phyloP scores from a whole-genome alignment of 2,113 vertebrate genomes.

The Oenanthe oenanthe region DNA sequence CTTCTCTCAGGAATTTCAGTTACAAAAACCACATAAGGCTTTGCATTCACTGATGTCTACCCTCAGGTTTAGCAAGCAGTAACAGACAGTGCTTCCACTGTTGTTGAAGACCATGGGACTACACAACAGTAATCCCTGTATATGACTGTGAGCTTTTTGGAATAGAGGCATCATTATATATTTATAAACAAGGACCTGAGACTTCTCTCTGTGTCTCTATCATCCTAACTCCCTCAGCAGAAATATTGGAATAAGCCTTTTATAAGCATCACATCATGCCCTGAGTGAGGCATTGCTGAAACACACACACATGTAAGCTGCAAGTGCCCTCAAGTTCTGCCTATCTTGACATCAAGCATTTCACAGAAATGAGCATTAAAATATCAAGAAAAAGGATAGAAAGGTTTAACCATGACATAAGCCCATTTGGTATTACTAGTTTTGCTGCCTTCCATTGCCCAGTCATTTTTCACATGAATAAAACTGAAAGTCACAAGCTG shows the following conservation, averaged over 20 bases:
- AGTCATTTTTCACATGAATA: not conserved
- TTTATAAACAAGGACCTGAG: constrained; percentile 2
- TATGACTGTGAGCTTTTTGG: not conserved
- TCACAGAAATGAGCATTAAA: not conserved
- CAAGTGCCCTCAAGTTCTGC: not conserved
- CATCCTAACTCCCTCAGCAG: not conserved
- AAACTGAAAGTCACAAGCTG: not conserved
- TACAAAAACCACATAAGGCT: constrained; percentile 28
- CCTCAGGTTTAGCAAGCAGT: constrained; percentile 12
- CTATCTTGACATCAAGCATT: not conserved
- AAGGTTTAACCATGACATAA: not conserved
- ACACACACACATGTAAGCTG: not conserved
- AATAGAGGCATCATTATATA: constrained; percentile 32
- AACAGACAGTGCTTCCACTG: not conserved
- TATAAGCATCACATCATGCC: not conserved
- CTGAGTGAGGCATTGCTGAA: not conserved
- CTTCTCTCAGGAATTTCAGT: constrained; percentile 29
- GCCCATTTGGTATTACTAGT: not conserved
- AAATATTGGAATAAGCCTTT: not conserved
- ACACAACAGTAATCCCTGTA: not conserved
- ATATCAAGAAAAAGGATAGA: not conserved
- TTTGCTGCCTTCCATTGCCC: not conserved
- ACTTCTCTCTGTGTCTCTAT: not conserved
- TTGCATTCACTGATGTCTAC: constrained; percentile 20
- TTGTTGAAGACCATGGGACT: not conserved